phyloP scores from a whole-genome alignment of 1,140 invertebrate species.

The Neodiprion fabricii region DNA sequence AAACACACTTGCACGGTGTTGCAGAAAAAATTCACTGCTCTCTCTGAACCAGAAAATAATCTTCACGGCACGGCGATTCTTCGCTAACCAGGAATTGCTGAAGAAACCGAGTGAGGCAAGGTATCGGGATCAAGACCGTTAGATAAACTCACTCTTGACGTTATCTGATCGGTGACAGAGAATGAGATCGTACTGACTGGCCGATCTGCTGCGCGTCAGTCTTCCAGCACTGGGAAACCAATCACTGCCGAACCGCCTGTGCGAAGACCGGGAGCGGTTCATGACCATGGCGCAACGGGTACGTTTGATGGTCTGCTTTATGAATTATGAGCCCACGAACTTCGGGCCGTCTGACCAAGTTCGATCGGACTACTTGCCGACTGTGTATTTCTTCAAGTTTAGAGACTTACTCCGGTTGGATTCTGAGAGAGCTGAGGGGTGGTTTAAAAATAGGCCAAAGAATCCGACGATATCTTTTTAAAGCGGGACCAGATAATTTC shows the following conservation, averaged over 20 bases:
- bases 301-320: background rate
- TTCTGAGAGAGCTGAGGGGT: background rate
- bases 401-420: slow-evolving; percentile 1
- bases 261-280: no score
- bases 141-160: background rate
- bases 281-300: background rate
- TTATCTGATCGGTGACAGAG: background rate
- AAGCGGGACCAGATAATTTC: background rate
- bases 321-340: background rate
- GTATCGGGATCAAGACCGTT: no score
- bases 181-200: background rate
- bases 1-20: no score
- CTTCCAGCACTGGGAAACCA: background rate
- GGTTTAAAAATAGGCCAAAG: background rate
- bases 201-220: background rate
- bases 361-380: background rate
- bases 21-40: no score
- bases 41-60: no score
- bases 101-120: no score
- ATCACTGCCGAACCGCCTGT: background rate
- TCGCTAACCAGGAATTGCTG: no score
- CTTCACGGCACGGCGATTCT: no score
- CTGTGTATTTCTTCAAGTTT: background rate
- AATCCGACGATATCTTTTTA: background rate
- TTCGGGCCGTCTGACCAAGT: background rate